Base-by-base conservation (phyloP, 64 coral and sea anemone species). In the Pachyseris speciosa region DNA sequence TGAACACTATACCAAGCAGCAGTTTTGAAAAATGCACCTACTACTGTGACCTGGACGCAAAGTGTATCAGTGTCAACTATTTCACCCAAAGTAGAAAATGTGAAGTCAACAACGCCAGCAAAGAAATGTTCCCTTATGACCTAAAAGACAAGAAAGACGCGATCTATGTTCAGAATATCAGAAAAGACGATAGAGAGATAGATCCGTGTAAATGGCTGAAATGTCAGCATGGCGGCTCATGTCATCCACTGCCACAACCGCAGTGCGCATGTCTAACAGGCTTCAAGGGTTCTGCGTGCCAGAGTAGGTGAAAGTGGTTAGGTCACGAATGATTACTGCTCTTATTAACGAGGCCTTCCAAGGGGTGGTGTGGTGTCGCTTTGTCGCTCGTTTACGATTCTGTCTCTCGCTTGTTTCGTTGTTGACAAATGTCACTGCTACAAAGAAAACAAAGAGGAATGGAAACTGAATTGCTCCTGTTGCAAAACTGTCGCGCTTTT, bases 71-170 rank as follows among this genome's bases (percentile, higher is more conserved):
- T 12, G 66, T 91, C 13, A 95, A 95, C 68, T 91, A 87, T 29
- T 3, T 87, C 8, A 49, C 55, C 30, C 31, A 52, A 1, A 41
- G 37, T 19, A 20, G 30, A 5, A 27, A 34, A 20, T 95, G 94
- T 60, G 88, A 95, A 58, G 44, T 95, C n/a, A 95, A 95, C 47
- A 64, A 87, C 12, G 67, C 83, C 1, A 95, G 88, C n/a, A 67
- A 22, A 25, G 64, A 87, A 67, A 83, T 75, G 84, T 87, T 83
- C 77, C 89, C 83, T 26, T 4, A 5, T 0, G 67, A 87, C 78
- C 64, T 95, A 48, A 58, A 58, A 32, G 13, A 17, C 29, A 58
- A 16, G 9, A 27, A 3, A 17, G 48, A 79, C 30, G 20, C 75
- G 15, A 4, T 79, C 1, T 79, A 79, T 16, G 28, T 79, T 4